Evolutionary conservation across 2,797 vertebrate species (phyloP).

Genomic region (Sarcophilus harrisii): DNA sequence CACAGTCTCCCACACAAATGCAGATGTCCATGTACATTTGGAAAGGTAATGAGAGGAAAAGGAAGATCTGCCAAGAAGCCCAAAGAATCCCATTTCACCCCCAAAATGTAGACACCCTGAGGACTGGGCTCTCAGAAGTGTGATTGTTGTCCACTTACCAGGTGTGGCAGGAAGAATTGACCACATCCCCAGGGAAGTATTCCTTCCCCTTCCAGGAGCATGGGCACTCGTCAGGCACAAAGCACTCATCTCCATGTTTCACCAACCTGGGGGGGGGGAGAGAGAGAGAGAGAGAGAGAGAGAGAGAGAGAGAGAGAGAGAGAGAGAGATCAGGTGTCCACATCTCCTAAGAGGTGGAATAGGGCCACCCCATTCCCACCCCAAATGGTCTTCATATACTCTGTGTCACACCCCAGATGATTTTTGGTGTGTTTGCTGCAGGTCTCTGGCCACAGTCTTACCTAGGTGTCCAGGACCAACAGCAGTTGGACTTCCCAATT

Average conservation of each 20-base stretch:
- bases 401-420: not conserved
- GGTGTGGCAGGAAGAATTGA: constrained; percentile 93
- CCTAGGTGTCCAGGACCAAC: not conserved
- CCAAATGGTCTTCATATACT: not conserved
- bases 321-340: no score
- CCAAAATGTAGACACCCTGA: not conserved
- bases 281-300: no score
- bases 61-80: not conserved
- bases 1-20: not conserved
- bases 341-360: not conserved
- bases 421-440: not conserved
- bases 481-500: not conserved
- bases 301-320: no score
- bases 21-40: constrained; percentile 6
- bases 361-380: not conserved
- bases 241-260: constrained; percentile 95
- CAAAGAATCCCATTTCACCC: not conserved
- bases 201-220: constrained; percentile 98
- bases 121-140: not conserved
- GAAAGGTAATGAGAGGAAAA: not conserved
- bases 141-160: constrained; percentile 87
- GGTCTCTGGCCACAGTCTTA: not conserved
- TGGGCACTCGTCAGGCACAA: constrained; percentile 91
- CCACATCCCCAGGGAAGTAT: constrained; percentile 95
- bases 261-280: constrained; percentile 91